Base-by-base conservation (phyloP, 2,113 vertebrate genomes). In the Crotalus tigris region DNA sequence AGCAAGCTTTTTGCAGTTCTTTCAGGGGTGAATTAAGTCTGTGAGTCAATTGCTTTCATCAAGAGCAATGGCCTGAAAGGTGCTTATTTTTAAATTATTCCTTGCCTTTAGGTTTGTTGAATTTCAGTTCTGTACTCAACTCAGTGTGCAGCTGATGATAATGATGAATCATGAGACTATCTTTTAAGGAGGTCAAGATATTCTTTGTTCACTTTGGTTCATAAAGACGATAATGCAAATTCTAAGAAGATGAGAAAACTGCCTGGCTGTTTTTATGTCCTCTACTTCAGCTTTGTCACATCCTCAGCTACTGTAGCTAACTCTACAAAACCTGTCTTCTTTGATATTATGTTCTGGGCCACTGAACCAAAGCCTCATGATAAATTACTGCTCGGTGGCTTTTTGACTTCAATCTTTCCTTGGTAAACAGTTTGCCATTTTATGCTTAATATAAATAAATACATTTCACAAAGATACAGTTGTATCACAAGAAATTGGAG, bases 351-450 rank as follows among this genome's bases (percentile, higher is more conserved):
- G 85, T 93, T 94, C 94, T 61, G 93, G 95, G 85, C 87, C 95
- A 91, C 17, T 94, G 95, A 97, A 92, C 94, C 0, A 11, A 95
- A 95, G 88, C 91, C 49, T 58, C 91, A 23, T 93, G 95, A 97
- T 94, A 94, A 96, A 97, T 95, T 96, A 55, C 93, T 94, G 5
- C 91, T 92, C 89, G 69, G 1, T 92, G 96, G 95, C 93, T 96
- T 46, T 92, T 89, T 95, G 94, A 94, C 95, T 97, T 95, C 94
- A 93, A 51, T 94, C 64, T 95, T 95, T 95, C 88, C 8, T 85
- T 91, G 92, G 94, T 93, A 97, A 97, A 96, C 91, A 95, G 92
- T 92, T 89, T 85, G 69, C 55, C 91, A 92, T 94, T 96, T 96
- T 95, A 95, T 44, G 86, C 94, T 90, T 95, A 94, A 95, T 92